Evolutionary conservation across 2,888 invertebrate species (phyloP), one percentile per base, ranked within the genome.

Genomic region (Notodonta dromedarius): DNA sequence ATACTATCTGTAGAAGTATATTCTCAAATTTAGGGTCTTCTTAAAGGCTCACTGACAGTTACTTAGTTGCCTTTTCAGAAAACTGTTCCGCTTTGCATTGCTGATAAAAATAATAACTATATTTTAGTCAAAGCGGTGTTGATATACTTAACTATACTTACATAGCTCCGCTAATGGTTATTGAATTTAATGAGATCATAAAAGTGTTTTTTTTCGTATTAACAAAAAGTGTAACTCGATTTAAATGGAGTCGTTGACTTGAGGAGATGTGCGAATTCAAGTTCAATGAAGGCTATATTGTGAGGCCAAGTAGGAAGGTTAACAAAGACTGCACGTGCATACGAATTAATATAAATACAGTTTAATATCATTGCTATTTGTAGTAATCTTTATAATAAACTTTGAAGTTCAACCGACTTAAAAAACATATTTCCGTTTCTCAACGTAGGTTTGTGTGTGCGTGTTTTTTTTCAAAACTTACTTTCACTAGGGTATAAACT

Each of bases 181-280:
- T 57, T 56, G 57, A 61, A 66, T 63, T 58, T 53, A 63, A 63
- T 57, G 58, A 60, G 58, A 63, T 63, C 56, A 60, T 58, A 58
- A 63, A 60, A 56, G 5, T 16, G 13, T 58, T 58, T 58, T 57
- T 57, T 35, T 32, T 42, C n/a, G 52, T 8, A 44, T 52, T 16
- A n/a, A 44, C 42, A 56, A 56, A 56, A 56, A 56, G 1, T 54
- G 32, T 54, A 54, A 54, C 54, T 54, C 39, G 54, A 54, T 39
- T 56, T 56, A 13, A 44, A 24, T 24, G 56, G 44, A 44, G 56
- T 56, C 56, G 44, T 44, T 56, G 56, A 56, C 56, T 56, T 56
- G 5, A 44, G 42, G 40, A 44, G 56, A 56, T 56, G 42, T 44
- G 13, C 56, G 56, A 24, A 44, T 16, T 42, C 56, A 56, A 56